These are phyloP conservation scores for Caenorhabditis afra DNA, from an alignment of 2,888 invertebrate species.

Conservation along the genomic window DNA sequence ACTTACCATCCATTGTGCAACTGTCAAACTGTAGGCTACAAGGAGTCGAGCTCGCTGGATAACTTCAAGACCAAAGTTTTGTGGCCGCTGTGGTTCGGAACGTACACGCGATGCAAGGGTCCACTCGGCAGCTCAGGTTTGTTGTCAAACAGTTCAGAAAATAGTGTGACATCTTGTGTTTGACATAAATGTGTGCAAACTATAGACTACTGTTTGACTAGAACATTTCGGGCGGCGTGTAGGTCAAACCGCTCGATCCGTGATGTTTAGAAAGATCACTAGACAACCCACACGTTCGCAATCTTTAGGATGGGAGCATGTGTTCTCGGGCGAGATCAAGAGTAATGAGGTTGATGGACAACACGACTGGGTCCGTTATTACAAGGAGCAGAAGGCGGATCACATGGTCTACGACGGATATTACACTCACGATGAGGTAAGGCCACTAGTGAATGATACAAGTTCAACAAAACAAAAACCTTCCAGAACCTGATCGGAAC, in stretches of 20 bases:
- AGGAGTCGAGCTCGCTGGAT: constrained; percentile 59
- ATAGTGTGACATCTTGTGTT: constrained; percentile 22
- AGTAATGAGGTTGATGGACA: constrained; percentile 75
- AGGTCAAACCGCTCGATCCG: constrained; percentile 5
- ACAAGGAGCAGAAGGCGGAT: constrained; percentile 75
- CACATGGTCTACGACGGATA: constrained; percentile 79
- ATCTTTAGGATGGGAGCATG: constrained; percentile 78
- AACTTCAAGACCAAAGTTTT: constrained; percentile 70
- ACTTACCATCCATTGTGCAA: neutral
- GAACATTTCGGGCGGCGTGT: constrained; percentile 13
- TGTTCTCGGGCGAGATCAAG: constrained; percentile 78
- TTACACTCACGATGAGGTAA: constrained; percentile 70
- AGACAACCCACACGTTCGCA: constrained; percentile 3
- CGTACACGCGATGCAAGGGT: constrained; percentile 75
- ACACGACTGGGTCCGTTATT: constrained; percentile 79
- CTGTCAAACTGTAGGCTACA: constrained; percentile 58
- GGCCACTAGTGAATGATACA: neutral
- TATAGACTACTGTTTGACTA: constrained; percentile 56
- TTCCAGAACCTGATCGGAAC: constrained; percentile 76
- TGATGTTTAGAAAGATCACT: constrained; percentile 6
- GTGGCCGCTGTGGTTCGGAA: constrained; percentile 78
- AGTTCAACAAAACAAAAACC: no score
- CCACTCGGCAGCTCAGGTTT: constrained; percentile 74
- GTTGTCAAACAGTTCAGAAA: constrained; percentile 18
- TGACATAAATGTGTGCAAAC: constrained; percentile 23